A percentile compares a stretch with the other conserved stretches of the same genome.
These are phyloP conservation scores for Ginglymostoma cirratum DNA, from an alignment of 2,113 vertebrate species.

Conservation along the genomic window DNA sequence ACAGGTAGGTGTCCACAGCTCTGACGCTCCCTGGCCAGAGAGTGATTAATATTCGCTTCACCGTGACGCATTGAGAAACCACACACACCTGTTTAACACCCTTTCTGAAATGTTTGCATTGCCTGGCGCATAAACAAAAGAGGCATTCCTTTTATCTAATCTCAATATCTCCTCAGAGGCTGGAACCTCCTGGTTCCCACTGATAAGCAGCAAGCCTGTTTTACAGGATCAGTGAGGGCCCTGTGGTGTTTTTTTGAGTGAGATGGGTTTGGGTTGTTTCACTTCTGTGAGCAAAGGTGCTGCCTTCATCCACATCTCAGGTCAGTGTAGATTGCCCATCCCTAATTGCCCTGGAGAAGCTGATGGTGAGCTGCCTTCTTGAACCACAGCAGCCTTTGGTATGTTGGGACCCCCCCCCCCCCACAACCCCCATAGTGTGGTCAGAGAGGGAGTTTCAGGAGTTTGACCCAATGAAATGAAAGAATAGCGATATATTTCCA, in stretches of 20 bases:
- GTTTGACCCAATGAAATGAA: background rate
- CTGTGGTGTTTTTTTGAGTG: background rate
- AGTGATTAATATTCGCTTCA: background rate
- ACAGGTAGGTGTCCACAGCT: background rate
- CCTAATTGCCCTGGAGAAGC: background rate
- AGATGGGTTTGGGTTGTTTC: background rate
- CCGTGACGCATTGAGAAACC: background rate
- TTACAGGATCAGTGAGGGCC: background rate
- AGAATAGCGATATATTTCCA: background rate
- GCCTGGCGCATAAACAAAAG: background rate
- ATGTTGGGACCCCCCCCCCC: too few relatives aligned
- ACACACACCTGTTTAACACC: background rate
- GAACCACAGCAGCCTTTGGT: too few relatives aligned
- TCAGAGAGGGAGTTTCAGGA: background rate
- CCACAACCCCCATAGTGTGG: background rate
- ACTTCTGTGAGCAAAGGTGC: background rate
- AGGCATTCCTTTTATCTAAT: background rate
- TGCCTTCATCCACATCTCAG: background rate
- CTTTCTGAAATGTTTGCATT: background rate
- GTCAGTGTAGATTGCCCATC: too few relatives aligned
- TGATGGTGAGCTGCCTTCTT: too few relatives aligned
- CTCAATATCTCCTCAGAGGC: background rate
- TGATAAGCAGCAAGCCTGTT: background rate
- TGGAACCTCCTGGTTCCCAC: background rate
- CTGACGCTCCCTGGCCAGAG: background rate